Evolutionary conservation across 2,797 vertebrate species (phyloP), one percentile per base, ranked within the genome.

Genomic region (Acropternis orthonyx): DNA sequence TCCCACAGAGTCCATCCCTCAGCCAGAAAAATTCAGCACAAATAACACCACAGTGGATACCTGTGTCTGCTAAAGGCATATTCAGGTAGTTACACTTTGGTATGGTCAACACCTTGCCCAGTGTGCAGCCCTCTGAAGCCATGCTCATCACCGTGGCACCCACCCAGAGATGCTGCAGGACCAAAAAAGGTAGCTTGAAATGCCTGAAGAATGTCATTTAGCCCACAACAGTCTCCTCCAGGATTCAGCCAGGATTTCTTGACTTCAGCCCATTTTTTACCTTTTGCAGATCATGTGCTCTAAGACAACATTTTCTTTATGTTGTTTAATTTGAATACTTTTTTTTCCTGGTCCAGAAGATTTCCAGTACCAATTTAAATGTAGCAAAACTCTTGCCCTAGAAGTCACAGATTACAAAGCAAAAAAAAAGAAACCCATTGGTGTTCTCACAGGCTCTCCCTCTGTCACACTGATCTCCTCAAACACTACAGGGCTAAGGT

Each of bases 21-120:
- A 66, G 74, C 52, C n/a, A 71, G 51, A 74, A 76, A 48, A 77
- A 44, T 12, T 54, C 32, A 67, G n/a, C n/a, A 66, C 28, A 84
- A 61, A 52, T 14, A 30, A 36, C 48, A 55, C 17, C 20, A 20
- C 0, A 12, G 27, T 2, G 0, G 37, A 34, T 18, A 1, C 4
- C 2, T 34, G 9, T n/a, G 34, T 81, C 26, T 71, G 69, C 61
- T 71, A 46, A 67, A 65, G 82, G 61, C 54, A 62, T 26, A 74
- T n/a, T 56, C 66, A 85, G 52, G 32, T 54, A 43, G 17, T 37
- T 52, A 36, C 14, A 36, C 44, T 41, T 63, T 4, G 26, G 10
- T 41, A 21, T 10, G 19, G 51, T 48, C 83, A 69, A 6, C n/a
- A 19, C 36, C 48, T n/a, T 68, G 27, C n/a, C 39, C 54, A 24